These are phyloP conservation scores for Leuciscus idus DNA, from an alignment of 2,113 vertebrate species.

Conservation along the genomic window DNA sequence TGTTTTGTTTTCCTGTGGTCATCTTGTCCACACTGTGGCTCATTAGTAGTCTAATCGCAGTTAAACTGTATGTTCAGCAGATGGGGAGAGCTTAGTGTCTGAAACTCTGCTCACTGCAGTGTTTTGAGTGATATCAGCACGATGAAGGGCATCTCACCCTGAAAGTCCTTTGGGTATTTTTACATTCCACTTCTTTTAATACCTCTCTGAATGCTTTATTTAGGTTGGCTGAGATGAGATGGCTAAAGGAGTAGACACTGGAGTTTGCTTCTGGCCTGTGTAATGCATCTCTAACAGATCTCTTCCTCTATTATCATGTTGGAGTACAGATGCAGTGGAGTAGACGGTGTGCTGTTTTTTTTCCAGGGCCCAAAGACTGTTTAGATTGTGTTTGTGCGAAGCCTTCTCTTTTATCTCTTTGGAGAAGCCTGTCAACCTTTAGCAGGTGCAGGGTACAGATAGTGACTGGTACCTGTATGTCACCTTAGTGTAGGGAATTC, in stretches of 20 bases:
- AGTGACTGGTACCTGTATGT: slow-evolving; percentile 63
- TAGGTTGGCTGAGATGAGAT: slow-evolving; percentile 5
- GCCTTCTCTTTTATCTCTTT: slow-evolving; percentile 64
- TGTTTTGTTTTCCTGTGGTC: slow-evolving; percentile 32
- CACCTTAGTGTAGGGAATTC: slow-evolving; percentile 65
- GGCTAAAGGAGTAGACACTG: not conserved
- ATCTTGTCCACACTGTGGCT: not conserved
- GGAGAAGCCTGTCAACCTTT: slow-evolving; percentile 63
- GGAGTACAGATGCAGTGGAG: slow-evolving; percentile 46
- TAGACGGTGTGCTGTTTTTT: not conserved
- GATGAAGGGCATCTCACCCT: slow-evolving; percentile 22
- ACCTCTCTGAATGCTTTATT: not conserved
- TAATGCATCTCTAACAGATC: not conserved
- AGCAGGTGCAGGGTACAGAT: slow-evolving; percentile 74
- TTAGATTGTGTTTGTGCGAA: slow-evolving; percentile 66
- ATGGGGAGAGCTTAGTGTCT: slow-evolving; percentile 29
- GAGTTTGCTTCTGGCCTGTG: not conserved
- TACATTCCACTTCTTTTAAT: slow-evolving; percentile 5
- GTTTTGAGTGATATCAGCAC: slow-evolving; percentile 52
- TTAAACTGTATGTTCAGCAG: slow-evolving; percentile 49
- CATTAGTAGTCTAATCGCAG: slow-evolving; percentile 51
- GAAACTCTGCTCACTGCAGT: slow-evolving; percentile 41
- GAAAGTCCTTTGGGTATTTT: slow-evolving; percentile 14
- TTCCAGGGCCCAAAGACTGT: slow-evolving; percentile 54
- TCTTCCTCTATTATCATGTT: slow-evolving; percentile 36